These are phyloP conservation scores for Lepus americanus DNA, from an alignment of 2,113 vertebrate species.

Conservation along the genomic window DNA sequence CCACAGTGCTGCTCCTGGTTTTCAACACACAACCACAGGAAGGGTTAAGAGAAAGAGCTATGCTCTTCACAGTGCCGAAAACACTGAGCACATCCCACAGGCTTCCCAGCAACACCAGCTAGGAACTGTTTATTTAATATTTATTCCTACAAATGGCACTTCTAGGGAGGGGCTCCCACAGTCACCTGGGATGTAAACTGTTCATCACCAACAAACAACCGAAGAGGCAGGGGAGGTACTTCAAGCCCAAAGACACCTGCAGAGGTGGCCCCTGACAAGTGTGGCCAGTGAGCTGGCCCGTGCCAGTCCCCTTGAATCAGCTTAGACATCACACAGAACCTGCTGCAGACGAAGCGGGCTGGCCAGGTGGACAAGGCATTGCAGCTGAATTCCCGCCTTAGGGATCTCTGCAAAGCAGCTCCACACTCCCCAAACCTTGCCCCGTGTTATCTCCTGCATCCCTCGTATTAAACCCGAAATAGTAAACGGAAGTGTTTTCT, in stretches of 20 bases:
- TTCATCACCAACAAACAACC: neutral
- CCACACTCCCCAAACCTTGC: neutral
- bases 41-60: constrained; percentile 62
- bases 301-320: neutral
- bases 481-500: neutral
- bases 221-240: neutral
- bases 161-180: neutral
- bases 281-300: neutral
- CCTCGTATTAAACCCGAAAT: neutral
- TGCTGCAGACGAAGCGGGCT: rapidly evolving
- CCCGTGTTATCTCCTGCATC: neutral
- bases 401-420: neutral
- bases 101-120: neutral
- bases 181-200: neutral
- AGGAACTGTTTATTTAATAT: constrained; percentile 23
- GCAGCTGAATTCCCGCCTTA: neutral
- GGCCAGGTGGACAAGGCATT: neutral
- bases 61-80: constrained; percentile 52
- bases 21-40: neutral
- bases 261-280: neutral
- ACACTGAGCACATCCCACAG: constrained; percentile 56
- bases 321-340: neutral
- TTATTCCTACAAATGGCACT: neutral
- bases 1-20: neutral
- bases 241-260: neutral